Base-by-base conservation (phyloP, 2,113 vertebrate genomes). In the Neofelis nebulosa region DNA sequence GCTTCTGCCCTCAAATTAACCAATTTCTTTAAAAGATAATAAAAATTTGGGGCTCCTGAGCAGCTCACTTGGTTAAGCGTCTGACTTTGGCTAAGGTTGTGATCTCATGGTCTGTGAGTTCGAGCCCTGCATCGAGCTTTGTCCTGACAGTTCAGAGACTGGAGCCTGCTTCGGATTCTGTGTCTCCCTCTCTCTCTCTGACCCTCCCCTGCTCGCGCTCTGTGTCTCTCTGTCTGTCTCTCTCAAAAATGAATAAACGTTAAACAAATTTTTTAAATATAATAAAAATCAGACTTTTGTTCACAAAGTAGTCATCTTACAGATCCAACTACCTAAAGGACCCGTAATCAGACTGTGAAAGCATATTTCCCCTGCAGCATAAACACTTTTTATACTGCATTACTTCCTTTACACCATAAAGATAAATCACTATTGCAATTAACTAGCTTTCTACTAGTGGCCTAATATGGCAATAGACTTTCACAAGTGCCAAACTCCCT, bases 281-380 rank as follows among this genome's bases (percentile, higher is more conserved):
- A 85, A 52, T 61, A 96, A 89, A 96, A 95, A 50, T 50, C 12
- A 68, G 29, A 84, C 8, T 90, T 88, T 74, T 80, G 52, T 57
- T 94, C 41, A 87, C 61, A 69, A 86, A 33, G 29, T 12, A 84
- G 55, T 92, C 55, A 57, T 65, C 18, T 73, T 82, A 63, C 4
- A 95, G n/a, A 73, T 48, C 14, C 61, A 91, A 3, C 27, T 87
- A 76, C 41, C 57, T 96, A 89, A 96, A 84, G 57, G 23, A 97
- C 10, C 10, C 27, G 7, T 31, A 45, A 78, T 89, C 36, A 73
- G 29, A 89, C 9, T 27, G 9, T 38, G 38, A 92, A 94, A 78
- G 55, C 6, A 27, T 19, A 95, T 78, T 78, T 92, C 21, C 68
- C 27, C 25, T 76, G 23, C 4, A 63, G 10, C 57, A 84, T 19